Conservation (phyloP, 2,797 vertebrate genomes). For the Channa striata region DNA sequence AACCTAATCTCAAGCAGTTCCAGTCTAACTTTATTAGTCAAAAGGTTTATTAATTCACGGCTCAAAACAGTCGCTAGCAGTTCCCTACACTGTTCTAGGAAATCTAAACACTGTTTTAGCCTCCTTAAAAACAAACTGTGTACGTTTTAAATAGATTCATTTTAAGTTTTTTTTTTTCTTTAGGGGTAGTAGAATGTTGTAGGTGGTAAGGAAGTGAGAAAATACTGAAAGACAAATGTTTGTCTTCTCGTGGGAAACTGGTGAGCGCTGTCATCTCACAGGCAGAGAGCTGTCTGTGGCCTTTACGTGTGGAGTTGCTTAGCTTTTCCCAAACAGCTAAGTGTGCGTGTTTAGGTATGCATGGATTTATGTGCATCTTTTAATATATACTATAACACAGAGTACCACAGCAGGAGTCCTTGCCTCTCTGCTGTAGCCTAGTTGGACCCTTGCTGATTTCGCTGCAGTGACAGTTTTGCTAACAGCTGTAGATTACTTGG, state of each 20-base stretch:
- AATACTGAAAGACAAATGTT: too few species aligned
- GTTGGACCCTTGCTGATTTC: slow-evolving; percentile 27
- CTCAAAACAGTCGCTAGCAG: too few species aligned
- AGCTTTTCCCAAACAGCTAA: too few species aligned
- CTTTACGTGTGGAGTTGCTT: too few species aligned
- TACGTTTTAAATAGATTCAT: too few species aligned
- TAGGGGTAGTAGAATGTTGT: background rate
- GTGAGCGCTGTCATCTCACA: too few species aligned
- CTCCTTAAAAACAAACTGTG: too few species aligned
- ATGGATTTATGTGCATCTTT: slow-evolving; percentile 31
- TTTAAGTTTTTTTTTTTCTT: background rate
- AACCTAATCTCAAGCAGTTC: slow-evolving; percentile 13
- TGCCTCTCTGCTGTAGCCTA: slow-evolving; percentile 1
- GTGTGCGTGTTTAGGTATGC: slow-evolving; percentile 1
- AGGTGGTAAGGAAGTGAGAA: background rate
- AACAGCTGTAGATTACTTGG: slow-evolving; percentile 33
- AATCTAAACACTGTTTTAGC: too few species aligned
- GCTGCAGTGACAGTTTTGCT: slow-evolving; percentile 32
- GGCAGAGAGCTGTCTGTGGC: too few species aligned
- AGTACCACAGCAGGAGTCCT: slow-evolving; percentile 20
- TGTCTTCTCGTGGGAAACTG: too few species aligned
- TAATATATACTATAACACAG: slow-evolving; percentile 27
- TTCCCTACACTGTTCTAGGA: too few species aligned
- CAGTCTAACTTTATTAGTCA: background rate
- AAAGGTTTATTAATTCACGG: too few species aligned